Percentiles rank a stretch among this genome's conserved stretches.
These are phyloP conservation scores for Girardia tigrina DNA, from an alignment of 2,888 invertebrate species.

Conservation along the genomic window DNA sequence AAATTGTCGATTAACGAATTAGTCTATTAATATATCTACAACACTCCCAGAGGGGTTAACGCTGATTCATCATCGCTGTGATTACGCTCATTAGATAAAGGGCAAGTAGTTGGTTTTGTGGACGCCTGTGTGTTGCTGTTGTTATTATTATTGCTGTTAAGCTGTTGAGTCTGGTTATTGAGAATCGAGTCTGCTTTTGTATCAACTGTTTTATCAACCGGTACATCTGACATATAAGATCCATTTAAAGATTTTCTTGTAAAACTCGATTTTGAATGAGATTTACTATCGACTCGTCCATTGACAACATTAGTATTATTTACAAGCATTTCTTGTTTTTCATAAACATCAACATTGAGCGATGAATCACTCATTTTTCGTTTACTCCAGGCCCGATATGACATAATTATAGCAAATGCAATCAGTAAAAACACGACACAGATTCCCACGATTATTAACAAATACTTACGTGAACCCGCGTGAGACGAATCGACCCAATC, in stretches of 20 bases:
- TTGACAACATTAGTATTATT: background rate
- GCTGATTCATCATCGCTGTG: constrained; percentile 23
- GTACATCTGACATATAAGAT: background rate
- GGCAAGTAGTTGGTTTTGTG: background rate
- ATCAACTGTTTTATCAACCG: background rate
- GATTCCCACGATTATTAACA: constrained; percentile 32
- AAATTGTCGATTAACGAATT: constrained; percentile 23
- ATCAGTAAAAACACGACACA: constrained; percentile 31
- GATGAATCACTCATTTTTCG: constrained; percentile 21
- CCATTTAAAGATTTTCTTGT: constrained; percentile 1
- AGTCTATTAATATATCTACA: constrained; percentile 23
- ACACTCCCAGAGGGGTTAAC: constrained; percentile 23
- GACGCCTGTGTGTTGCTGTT: background rate
- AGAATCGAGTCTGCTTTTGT: background rate
- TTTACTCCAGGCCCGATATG: constrained; percentile 35
- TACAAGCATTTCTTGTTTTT: constrained; percentile 34
- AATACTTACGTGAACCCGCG: constrained; percentile 30
- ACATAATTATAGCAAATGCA: constrained; percentile 34
- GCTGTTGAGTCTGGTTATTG: background rate
- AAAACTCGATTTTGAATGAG: constrained; percentile 11
- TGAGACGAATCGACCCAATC: constrained; percentile 20
- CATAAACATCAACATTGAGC: background rate
- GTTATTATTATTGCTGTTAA: too few species aligned
- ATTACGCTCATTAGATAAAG: constrained; percentile 23
- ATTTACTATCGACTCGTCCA: constrained; percentile 6